Percentiles rank a stretch among this genome's conserved stretches.
Evolutionary conservation across 2,888 invertebrate species (phyloP).

Genomic region (Chalcosyrphus nemorum): DNA sequence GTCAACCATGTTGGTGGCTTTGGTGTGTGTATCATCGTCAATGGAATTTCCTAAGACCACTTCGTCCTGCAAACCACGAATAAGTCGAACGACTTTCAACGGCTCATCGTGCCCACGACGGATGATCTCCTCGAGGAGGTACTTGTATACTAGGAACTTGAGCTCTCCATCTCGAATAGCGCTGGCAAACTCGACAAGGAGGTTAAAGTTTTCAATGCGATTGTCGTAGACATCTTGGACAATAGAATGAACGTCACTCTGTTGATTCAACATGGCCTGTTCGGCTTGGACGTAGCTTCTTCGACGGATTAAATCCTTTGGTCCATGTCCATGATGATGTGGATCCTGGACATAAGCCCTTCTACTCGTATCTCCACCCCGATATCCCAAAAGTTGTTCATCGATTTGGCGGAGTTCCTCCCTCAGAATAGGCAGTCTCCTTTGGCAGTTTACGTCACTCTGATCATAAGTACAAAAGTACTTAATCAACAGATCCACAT

Average conservation of each 20-base stretch:
- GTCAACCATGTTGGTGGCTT: constrained; percentile 62
- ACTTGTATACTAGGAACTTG: constrained; percentile 51
- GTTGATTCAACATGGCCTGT: constrained; percentile 17
- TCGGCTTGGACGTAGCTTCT: constrained; percentile 39
- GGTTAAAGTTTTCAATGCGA: constrained; percentile 45
- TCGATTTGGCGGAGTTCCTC: constrained; percentile 62
- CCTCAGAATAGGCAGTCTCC: constrained; percentile 36
- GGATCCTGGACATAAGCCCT: neutral
- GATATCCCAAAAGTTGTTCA: constrained; percentile 46
- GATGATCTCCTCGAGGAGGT: constrained; percentile 48
- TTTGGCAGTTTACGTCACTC: constrained; percentile 45
- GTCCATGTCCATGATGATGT: neutral
- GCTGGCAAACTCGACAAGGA: constrained; percentile 55
- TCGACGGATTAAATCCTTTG: constrained; percentile 18
- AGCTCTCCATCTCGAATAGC: constrained; percentile 42
- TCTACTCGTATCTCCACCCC: constrained; percentile 5
- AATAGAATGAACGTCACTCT: constrained; percentile 4
- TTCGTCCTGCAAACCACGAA: constrained; percentile 58
- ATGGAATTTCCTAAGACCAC: constrained; percentile 37
- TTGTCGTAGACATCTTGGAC: constrained; percentile 44
- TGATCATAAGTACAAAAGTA: constrained; percentile 54
- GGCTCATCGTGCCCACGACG: constrained; percentile 54
- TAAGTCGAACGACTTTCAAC: constrained; percentile 44
- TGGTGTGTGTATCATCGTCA: constrained; percentile 17
- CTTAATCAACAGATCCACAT: constrained; percentile 50